Percentiles rank a stretch among this genome's conserved stretches.
phyloP scores from a whole-genome alignment of 2,113 vertebrate genomes.

The Lepisosteus osseus region DNA sequence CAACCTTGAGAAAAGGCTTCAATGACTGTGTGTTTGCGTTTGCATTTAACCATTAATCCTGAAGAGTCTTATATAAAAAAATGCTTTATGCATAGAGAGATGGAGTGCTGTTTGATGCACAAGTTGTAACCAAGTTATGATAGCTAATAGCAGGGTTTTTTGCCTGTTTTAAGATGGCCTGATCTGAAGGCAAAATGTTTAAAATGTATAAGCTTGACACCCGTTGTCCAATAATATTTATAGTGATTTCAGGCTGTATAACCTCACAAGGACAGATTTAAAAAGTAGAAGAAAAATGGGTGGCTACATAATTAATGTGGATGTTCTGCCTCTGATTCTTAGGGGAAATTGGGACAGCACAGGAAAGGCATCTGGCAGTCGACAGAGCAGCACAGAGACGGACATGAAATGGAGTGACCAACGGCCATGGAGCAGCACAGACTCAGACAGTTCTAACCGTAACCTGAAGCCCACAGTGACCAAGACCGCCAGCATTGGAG shows the following conservation, averaged over 20 bases:
- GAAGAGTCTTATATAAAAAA: no score
- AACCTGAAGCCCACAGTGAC: conserved; percentile 73
- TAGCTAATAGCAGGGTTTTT: background rate
- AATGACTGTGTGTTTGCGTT: no score
- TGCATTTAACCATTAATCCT: no score
- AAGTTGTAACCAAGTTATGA: background rate
- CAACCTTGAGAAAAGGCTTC: no score
- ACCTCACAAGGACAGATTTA: no score
- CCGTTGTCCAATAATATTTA: no score
- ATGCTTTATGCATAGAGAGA: no score
- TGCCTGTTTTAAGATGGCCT: background rate
- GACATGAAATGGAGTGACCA: conserved; percentile 84
- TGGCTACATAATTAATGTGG: no score
- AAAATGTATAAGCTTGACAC: no score
- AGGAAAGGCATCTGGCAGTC: conserved; percentile 81
- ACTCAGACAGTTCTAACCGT: conserved; percentile 85
- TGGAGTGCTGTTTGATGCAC: no score
- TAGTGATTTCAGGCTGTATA: no score
- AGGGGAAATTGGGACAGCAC: conserved; percentile 84
- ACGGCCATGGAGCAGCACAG: conserved; percentile 93
- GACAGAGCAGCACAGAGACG: conserved; percentile 86
- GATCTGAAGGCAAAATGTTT: background rate
- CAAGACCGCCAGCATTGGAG: conserved; percentile 76
- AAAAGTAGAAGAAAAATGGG: no score
- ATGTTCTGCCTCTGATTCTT: conserved; percentile 21